A percentile compares a stretch with the other conserved stretches of the same genome.
Conservation (phyloP, 2,113 vertebrate genomes). For the Patagioenas fasciata region DNA sequence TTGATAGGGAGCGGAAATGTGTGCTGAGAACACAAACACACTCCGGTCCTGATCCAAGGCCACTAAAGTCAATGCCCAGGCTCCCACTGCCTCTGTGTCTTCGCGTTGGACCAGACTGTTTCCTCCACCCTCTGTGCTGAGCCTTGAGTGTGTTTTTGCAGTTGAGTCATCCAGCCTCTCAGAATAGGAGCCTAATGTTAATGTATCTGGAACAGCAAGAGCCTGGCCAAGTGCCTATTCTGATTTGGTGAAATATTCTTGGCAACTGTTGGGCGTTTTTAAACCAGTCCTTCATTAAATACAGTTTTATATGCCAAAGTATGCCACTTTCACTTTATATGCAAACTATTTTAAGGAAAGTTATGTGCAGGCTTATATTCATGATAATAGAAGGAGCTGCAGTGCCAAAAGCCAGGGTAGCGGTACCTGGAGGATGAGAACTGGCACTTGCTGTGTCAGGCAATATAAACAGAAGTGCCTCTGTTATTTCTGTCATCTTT, state of each 20-base stretch:
- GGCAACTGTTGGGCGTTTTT: neutral
- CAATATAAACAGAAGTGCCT: neutral
- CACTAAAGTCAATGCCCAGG: neutral
- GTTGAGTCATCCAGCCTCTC: neutral
- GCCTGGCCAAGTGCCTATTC: neutral
- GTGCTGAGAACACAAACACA: neutral
- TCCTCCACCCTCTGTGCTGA: neutral
- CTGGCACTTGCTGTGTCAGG: neutral
- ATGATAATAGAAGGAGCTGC: neutral
- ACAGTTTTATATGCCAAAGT: neutral
- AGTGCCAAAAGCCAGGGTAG: neutral
- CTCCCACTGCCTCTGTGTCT: neutral
- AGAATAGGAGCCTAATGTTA: neutral
- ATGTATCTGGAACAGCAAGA: constrained; percentile 4
- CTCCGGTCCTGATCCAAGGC: neutral
- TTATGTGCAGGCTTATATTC: neutral
- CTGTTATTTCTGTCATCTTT: neutral
- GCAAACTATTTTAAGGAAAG: neutral
- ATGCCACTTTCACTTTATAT: neutral
- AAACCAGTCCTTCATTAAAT: constrained; percentile 7
- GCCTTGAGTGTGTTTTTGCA: neutral
- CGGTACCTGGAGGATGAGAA: neutral
- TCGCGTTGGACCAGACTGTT: neutral
- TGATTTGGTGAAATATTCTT: constrained; percentile 63
- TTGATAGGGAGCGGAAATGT: neutral